Percentiles rank a stretch among this genome's conserved stretches.
Conservation (phyloP, 2,888 invertebrate species). For the Hyposoter didymator region DNA sequence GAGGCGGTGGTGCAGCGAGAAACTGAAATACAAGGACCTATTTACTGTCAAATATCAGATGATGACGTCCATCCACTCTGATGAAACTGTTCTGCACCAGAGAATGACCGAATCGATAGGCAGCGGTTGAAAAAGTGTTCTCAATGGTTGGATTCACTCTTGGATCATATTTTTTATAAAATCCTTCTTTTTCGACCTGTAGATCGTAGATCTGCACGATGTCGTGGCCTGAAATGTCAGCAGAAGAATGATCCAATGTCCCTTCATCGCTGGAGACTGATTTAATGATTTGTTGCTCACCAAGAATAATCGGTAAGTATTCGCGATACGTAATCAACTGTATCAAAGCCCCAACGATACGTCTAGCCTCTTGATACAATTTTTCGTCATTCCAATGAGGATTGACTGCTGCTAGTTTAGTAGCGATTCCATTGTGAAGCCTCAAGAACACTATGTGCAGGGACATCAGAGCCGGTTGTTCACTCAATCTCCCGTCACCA, state of each 20-base stretch:
- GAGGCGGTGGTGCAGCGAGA: not conserved
- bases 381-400: constrained; percentile 95
- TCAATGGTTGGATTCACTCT: constrained; percentile 90
- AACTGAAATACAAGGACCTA: not conserved
- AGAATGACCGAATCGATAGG: constrained; percentile 95
- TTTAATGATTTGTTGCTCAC: constrained; percentile 80
- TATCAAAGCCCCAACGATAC: constrained; percentile 92
- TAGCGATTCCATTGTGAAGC: constrained; percentile 91
- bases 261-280: not conserved
- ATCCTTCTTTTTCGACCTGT: constrained; percentile 88
- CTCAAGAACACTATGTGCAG: constrained; percentile 91
- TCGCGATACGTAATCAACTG: constrained; percentile 95
- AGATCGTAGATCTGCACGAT: constrained; percentile 92
- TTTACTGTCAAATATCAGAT: constrained; percentile 90
- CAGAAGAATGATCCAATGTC: not conserved
- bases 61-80: constrained; percentile 89
- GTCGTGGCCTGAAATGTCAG: constrained; percentile 86
- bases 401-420: constrained; percentile 90
- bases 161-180: constrained; percentile 89
- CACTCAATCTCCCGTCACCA: constrained; percentile 92
- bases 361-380: constrained; percentile 93
- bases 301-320: constrained; percentile 92
- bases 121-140: constrained; percentile 92
- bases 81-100: constrained; percentile 92
- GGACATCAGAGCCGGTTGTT: constrained; percentile 92